Evolutionary conservation across 1,140 invertebrate species (phyloP), one percentile per base, ranked within the genome.

Genomic region (Drosophila seguyi): DNA sequence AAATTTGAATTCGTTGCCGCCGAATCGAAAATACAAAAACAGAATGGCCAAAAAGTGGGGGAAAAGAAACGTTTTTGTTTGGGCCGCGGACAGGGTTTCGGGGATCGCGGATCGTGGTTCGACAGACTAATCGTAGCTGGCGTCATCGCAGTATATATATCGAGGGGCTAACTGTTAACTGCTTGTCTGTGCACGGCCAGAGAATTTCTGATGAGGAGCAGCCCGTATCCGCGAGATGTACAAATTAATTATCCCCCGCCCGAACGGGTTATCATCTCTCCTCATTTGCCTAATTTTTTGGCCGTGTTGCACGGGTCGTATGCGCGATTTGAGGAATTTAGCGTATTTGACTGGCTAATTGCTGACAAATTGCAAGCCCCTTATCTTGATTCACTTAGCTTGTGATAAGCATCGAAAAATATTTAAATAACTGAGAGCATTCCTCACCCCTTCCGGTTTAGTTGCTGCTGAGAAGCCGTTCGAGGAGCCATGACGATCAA

Each of bases 81-180:
- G 31, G 27, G 13, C 22, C 36, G n/a, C 22, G 38, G 39, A 27
- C 47, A 38, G 62, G 41, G 63, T 53, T 47, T 47, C 6, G 45
- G 25, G 45, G 45, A 47, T 68, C 22, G 31, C 13, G 36, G 31
- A 38, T 66, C 45, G 58, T 25, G 45, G 22, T 45, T 56, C 42
- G 71, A 13, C 50, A 16, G 76, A 65, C 77, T 45, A 55, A 55
- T 55, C 52, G 2, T 38, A 68, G 79, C 77, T 88, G 84, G 83
- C 84, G 85, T 88, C 84, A 88, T 88, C 84, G 83, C 73, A 88
- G 63, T 72, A 72, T 59, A 71, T 72, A 50, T 73, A 50, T n/a
- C n/a, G 66, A 11, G 42, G 55, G 22, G 57, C 71, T 88, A 80
- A 88, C 84, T 84, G 84, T 90, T 90, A 81, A 80, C 62, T 67